phyloP scores from a whole-genome alignment of 1,140 invertebrate genomes.

The Eciton burchellii region DNA sequence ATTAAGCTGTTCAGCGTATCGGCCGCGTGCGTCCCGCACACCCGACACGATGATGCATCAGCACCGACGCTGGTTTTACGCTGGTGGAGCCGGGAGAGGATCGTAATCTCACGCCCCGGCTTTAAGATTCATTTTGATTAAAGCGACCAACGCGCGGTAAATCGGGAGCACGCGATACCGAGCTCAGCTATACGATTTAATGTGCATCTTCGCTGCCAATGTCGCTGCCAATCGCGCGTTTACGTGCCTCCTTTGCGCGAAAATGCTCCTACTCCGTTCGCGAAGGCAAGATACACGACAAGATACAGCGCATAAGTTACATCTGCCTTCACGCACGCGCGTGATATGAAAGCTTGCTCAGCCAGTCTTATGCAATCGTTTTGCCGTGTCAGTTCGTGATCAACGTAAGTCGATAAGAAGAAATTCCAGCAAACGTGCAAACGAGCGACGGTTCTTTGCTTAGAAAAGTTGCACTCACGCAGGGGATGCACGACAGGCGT shows the following conservation, averaged over 20 bases:
- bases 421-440: no score
- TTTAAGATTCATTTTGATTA: slow-evolving; percentile 11
- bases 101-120: background rate
- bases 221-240: slow-evolving; percentile 23
- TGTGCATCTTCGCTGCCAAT: slow-evolving; percentile 58
- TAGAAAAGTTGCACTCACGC: background rate
- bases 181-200: background rate
- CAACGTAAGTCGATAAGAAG: no score
- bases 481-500: background rate
- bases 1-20: slow-evolving; percentile 29
- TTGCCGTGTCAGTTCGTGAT: no score
- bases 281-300: slow-evolving; percentile 56
- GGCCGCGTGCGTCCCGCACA: background rate
- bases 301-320: background rate
- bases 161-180: no score
- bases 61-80: background rate
- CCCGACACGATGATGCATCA: no score
- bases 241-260: slow-evolving; percentile 69
- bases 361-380: no score
- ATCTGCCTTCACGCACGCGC: background rate
- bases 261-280: slow-evolving; percentile 76
- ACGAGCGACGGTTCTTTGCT: no score
- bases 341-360: no score
- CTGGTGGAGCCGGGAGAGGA: background rate
- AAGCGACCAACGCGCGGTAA: background rate